These are phyloP conservation scores for Fukomys damarensis DNA, from an alignment of 2,113 vertebrate species.

Conservation along the genomic window DNA sequence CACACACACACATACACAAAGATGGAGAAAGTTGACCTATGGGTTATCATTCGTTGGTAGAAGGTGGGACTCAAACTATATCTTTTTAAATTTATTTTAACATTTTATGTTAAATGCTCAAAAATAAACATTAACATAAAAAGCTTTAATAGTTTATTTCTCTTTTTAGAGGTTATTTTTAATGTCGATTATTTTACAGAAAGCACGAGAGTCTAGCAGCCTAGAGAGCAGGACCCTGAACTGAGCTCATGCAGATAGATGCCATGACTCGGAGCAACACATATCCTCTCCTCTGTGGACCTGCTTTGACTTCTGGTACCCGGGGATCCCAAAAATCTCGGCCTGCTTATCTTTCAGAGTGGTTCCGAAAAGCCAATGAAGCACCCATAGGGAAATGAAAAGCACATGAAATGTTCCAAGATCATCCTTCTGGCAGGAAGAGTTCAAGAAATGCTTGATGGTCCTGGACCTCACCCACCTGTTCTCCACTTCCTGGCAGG, in stretches of 20 bases:
- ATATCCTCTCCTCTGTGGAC: background rate
- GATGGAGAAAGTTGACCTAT: background rate
- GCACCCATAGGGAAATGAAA: background rate
- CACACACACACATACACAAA: background rate
- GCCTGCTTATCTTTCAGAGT: background rate
- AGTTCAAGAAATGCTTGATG: background rate
- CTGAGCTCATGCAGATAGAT: fast-evolving
- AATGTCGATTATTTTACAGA: background rate
- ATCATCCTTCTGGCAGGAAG: background rate
- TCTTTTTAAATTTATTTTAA: background rate
- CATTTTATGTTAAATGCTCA: background rate
- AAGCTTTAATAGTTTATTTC: background rate
- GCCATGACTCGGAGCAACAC: background rate
- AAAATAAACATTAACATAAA: conserved; percentile 5
- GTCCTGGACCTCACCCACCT: background rate
- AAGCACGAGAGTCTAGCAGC: too few species aligned
- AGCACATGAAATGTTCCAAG: background rate
- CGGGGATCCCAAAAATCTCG: fast-evolving
- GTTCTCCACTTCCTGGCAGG: background rate
- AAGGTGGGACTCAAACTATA: background rate
- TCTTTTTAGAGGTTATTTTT: background rate
- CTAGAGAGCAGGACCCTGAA: background rate
- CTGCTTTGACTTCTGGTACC: background rate
- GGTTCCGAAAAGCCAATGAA: background rate
- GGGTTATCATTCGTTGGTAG: background rate